Evolutionary conservation across 2,113 vertebrate genomes (phyloP).

Genomic region (Thunnus thynnus): DNA sequence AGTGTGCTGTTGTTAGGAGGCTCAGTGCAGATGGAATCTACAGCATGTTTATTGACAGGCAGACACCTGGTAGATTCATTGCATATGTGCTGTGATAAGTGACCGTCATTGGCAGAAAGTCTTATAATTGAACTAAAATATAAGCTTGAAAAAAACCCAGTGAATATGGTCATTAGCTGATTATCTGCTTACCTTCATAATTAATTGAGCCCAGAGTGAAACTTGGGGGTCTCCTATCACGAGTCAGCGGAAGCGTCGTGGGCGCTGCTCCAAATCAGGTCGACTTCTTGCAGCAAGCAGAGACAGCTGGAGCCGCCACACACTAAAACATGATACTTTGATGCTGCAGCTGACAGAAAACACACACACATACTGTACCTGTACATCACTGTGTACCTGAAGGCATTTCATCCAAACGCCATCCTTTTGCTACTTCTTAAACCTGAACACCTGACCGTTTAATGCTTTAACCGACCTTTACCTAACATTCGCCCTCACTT

Average conservation of each 20-base stretch:
- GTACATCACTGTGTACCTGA: not conserved
- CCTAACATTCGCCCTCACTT: not conserved
- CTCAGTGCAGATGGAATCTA: too few species aligned
- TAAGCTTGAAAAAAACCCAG: not conserved
- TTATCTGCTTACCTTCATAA: constrained; percentile 9
- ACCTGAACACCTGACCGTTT: not conserved
- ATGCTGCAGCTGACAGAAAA: not conserved
- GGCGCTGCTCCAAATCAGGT: not conserved
- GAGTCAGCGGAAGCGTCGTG: not conserved
- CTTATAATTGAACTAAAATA: not conserved
- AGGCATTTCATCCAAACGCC: not conserved
- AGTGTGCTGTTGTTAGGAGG: too few species aligned
- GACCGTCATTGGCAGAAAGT: too few species aligned
- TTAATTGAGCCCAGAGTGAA: constrained; percentile 32
- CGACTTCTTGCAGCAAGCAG: not conserved
- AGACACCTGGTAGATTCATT: too few species aligned
- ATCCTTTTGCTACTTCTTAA: too few species aligned
- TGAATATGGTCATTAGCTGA: constrained; percentile 3
- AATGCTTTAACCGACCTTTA: not conserved
- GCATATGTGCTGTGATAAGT: too few species aligned
- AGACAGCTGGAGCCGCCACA: not conserved
- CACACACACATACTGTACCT: not conserved
- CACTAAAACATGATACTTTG: not conserved
- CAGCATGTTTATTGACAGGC: too few species aligned
- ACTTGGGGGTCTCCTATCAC: not conserved